phyloP scores from a whole-genome alignment of 2,888 invertebrate species.

The Hofmannophila pseudospretella region DNA sequence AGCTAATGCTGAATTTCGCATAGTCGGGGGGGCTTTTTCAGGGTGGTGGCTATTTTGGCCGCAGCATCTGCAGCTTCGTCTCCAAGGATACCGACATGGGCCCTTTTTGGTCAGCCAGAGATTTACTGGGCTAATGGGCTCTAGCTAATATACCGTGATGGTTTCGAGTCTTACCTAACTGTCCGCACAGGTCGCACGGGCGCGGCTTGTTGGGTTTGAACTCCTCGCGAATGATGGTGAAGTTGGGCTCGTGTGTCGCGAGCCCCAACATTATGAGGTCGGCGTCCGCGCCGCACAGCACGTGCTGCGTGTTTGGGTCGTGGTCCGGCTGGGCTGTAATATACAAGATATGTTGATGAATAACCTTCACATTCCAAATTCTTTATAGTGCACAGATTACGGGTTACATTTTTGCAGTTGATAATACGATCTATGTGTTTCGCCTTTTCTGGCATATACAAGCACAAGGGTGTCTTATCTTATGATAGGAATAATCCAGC shows the following conservation, averaged over 20 bases:
- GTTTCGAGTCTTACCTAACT: slow-evolving; percentile 80
- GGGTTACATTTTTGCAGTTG: not conserved
- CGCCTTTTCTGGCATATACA: no score
- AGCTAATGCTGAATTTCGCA: not conserved
- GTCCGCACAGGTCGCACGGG: slow-evolving; percentile 97
- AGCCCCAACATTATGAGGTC: slow-evolving; percentile 98
- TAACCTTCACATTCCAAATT: not conserved
- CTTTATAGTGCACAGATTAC: not conserved
- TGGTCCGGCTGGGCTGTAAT: slow-evolving; percentile 91
- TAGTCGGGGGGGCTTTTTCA: not conserved
- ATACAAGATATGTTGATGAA: no score
- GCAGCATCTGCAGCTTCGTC: not conserved
- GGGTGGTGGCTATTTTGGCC: not conserved
- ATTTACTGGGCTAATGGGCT: no score
- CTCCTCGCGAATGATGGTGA: slow-evolving; percentile 98
- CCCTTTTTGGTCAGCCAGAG: no score
- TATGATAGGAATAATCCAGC: no score
- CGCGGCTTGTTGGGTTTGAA: slow-evolving; percentile 97
- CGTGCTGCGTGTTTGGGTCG: slow-evolving; percentile 98
- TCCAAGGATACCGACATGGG: not conserved
- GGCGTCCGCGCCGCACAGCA: slow-evolving; percentile 98
- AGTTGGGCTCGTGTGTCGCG: slow-evolving; percentile 99
- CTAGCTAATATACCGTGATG: no score
- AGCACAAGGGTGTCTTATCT: no score
- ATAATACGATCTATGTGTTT: no score